Base-by-base conservation (phyloP, 2,888 invertebrate genomes). In the Monopis laevigella region DNA sequence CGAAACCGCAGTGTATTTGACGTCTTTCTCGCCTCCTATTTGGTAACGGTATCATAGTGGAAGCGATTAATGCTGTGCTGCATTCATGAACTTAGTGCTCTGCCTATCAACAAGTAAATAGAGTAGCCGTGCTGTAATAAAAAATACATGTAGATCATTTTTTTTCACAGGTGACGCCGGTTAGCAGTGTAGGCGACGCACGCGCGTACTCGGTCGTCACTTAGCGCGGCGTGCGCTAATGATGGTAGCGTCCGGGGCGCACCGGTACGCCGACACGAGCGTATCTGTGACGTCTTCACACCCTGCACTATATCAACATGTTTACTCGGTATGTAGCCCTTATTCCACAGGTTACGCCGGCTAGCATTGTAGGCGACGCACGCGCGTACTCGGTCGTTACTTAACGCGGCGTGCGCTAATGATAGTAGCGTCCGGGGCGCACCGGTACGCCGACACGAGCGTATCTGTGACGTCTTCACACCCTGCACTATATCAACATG, bases 311-410 rank as follows among this genome's bases (percentile, higher is more conserved):
- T 55, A n/a, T n/a, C 72, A 78, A 52, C 68, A 78, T 80, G 78
- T 80, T 78, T 64, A 80, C 78, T 67, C 75, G 78, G 77, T 78
- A 58, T 12, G 49, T 47, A 7, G 10, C 29, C n/a, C n/a, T n/a
- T n/a, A n/a, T n/a, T n/a, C n/a, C n/a, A n/a, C n/a, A n/a, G n/a
- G n/a, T n/a, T n/a, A n/a, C n/a, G n/a, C n/a, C 29, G 29, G 24
- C 12, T 5, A 11, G n/a, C 5, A n/a, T 6, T 4, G 29, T 44
- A 17, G 29, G 55, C 52, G 54, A 55, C 55, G 58, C 55, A n/a
- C n/a, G n/a, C n/a, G n/a, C n/a, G n/a, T n/a, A n/a, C n/a, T n/a
- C n/a, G n/a, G 21, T 18, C 36, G 18, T 7, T 11, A 10, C 21
- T 21, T 10, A n/a, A 2, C 36, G 36, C 36, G 21, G 10, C 8